These are phyloP conservation scores for Lissocephala sabroskyi DNA, from an alignment of 2,888 invertebrate species.

Conservation along the genomic window DNA sequence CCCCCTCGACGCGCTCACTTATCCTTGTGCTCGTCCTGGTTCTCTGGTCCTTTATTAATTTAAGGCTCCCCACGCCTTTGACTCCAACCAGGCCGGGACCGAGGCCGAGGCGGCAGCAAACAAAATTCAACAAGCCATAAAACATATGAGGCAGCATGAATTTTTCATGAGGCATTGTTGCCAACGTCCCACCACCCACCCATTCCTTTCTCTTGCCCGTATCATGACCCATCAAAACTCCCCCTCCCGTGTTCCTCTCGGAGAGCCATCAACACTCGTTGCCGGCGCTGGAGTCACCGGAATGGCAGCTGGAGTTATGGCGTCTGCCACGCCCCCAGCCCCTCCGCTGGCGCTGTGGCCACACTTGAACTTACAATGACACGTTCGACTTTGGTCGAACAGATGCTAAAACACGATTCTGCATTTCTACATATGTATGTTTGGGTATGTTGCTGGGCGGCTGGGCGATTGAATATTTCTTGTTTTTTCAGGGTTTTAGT, in stretches of 20 bases:
- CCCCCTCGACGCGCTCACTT: not conserved
- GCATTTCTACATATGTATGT: constrained; percentile 35
- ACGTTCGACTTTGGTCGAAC: constrained; percentile 35
- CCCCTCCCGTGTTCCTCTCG: constrained; percentile 8
- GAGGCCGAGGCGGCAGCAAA: constrained; percentile 12
- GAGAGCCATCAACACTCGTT: constrained; percentile 17
- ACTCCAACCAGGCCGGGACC: constrained; percentile 46
- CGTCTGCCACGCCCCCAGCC: constrained; percentile 1
- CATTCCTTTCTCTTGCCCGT: constrained; percentile 11
- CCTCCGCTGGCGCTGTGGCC: too few species aligned
- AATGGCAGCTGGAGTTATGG: not conserved
- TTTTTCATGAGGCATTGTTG: constrained; percentile 71
- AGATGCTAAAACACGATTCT: not conserved
- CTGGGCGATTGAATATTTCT: not conserved
- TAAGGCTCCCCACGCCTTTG: constrained; percentile 56
- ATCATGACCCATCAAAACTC: not conserved
- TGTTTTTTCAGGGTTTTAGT: constrained; percentile 10
- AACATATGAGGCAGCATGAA: constrained; percentile 69
- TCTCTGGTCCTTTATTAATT: constrained; percentile 60
- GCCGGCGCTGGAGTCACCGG: not conserved
- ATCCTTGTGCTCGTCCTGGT: not conserved
- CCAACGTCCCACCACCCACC: constrained; percentile 26
- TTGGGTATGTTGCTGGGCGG: constrained; percentile 14
- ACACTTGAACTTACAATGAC: constrained; percentile 64
- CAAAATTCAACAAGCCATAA: constrained; percentile 69